Percentiles rank a stretch among this genome's conserved stretches.
phyloP scores from a whole-genome alignment of 2,888 invertebrate species.

The Drosophila kanekoi region DNA sequence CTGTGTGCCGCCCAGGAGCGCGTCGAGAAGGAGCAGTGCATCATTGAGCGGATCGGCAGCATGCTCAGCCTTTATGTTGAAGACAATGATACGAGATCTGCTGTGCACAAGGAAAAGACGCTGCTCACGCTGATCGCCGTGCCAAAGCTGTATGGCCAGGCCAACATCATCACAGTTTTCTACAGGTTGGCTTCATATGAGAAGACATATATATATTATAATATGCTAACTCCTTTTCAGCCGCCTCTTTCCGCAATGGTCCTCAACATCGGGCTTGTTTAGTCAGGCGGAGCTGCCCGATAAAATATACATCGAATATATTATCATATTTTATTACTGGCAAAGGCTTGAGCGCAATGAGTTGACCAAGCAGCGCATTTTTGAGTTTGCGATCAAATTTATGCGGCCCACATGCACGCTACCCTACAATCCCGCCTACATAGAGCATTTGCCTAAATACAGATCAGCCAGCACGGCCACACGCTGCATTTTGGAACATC shows the following conservation, averaged over 20 bases:
- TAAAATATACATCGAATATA: constrained; percentile 72
- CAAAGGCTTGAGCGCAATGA: constrained; percentile 62
- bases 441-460: constrained; percentile 65
- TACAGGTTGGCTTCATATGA: constrained; percentile 55
- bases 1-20: constrained; percentile 61
- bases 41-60: constrained; percentile 67
- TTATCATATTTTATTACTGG: constrained; percentile 78
- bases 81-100: constrained; percentile 30
- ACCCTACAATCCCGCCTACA: constrained; percentile 55
- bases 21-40: constrained; percentile 54
- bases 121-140: constrained; percentile 67
- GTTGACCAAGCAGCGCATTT: constrained; percentile 51
- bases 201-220: not conserved
- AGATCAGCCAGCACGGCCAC: constrained; percentile 59
- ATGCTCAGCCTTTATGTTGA: constrained; percentile 62
- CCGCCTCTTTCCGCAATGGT: constrained; percentile 67
- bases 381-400: constrained; percentile 68
- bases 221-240: constrained; percentile 34
- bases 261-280: constrained; percentile 31
- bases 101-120: constrained; percentile 45
- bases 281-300: constrained; percentile 71
- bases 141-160: constrained; percentile 68
- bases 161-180: constrained; percentile 64
- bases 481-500: constrained; percentile 64
- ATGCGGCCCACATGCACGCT: constrained; percentile 72